Base-by-base conservation (phyloP, 2,113 vertebrate genomes). In the Theristicus caerulescens region DNA sequence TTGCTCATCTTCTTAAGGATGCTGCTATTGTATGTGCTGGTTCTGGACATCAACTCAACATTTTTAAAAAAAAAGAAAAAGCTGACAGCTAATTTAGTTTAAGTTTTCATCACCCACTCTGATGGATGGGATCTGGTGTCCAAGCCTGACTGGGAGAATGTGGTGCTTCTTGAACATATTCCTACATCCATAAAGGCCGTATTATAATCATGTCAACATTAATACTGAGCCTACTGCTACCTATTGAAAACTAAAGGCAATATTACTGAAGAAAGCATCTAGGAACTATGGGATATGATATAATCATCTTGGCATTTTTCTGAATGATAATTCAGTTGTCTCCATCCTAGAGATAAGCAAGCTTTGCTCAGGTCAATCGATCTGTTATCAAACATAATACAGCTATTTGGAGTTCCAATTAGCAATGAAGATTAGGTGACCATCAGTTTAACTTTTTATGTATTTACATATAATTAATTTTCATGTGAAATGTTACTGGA, bases 391-490 rank as follows among this genome's bases (percentile, higher is more conserved):
- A 93, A 94, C 65, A 57, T 19, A 88, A 88, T 12, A 74, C 36
- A 59, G 59, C 65, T 82, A 67, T 59, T 26, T 71, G 40, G 80
- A 95, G 57, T 46, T 88, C 19, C 69, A 84, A 84, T 78, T 78
- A 94, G 65, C 65, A 93, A 52, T 38, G 46, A 88, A 87, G 73
- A 94, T 90, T 72, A 94, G 69, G 29, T 44, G 42, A 93, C 49
- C 32, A 96, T n/a, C 77, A 22, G 40, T 69, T 90, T 46, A 82
- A 51, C 31, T 78, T 93, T 69, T 47, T 67, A 57, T 26, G 18
- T 65, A 82, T 76, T 94, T 82, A 87, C 81, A 76, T 47, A 40
- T n/a, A 82, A 95, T 85, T 85, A 69, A 65, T 90, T 95, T 66
- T 69, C 70, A 49, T 55, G 38, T 5, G 24, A 73, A 93, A 61